These are phyloP conservation scores for Tympanuchus pallidicinctus DNA, from an alignment of 2,113 vertebrate species.

Conservation along the genomic window DNA sequence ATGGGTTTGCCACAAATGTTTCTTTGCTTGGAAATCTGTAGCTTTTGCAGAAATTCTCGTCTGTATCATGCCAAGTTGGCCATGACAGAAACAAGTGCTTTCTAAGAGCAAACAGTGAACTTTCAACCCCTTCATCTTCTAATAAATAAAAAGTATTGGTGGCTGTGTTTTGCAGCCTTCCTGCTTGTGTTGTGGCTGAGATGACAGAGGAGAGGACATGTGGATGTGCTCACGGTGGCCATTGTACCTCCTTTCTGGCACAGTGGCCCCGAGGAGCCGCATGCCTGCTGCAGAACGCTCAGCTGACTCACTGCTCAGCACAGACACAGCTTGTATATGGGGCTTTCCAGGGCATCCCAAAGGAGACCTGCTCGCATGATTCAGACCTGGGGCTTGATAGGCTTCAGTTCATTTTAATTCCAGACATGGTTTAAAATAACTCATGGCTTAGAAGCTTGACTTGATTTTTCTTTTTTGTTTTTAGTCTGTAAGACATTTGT, in stretches of 20 bases:
- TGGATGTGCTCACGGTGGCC: accelerated
- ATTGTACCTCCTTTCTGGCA: accelerated
- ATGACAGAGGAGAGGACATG: background rate
- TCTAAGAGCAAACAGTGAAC: slow-evolving; percentile 1
- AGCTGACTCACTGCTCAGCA: accelerated
- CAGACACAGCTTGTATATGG: background rate
- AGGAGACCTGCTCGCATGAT: background rate
- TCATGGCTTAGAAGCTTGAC: background rate
- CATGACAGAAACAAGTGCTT: background rate
- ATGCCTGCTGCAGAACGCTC: accelerated
- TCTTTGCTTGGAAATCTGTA: background rate
- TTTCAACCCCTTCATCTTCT: background rate
- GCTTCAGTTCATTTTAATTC: background rate
- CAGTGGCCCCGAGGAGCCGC: accelerated
- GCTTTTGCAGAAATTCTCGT: background rate
- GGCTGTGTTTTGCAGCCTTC: background rate
- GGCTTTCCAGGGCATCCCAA: slow-evolving; percentile 17
- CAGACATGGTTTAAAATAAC: background rate
- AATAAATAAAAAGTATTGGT: background rate
- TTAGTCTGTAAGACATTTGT: background rate
- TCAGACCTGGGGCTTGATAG: background rate
- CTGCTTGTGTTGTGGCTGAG: background rate
- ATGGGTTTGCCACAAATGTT: background rate
- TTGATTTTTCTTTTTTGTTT: background rate
- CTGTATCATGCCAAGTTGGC: accelerated